Evolutionary conservation across 2,113 vertebrate genomes (phyloP).

Genomic region (Athene noctua): DNA sequence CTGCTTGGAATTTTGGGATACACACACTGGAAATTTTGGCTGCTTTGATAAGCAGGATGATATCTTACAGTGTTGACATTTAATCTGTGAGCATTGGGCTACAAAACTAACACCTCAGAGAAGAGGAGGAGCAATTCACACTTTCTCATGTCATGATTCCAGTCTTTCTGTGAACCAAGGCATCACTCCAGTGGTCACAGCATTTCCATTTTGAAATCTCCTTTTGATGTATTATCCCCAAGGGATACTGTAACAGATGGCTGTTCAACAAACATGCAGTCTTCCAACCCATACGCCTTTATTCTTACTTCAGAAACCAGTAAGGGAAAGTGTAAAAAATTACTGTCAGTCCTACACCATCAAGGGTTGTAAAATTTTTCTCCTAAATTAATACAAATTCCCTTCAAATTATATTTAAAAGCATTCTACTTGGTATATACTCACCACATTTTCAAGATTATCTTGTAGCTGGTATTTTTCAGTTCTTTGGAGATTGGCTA

Average conservation of each 20-base stretch:
- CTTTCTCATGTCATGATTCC: not conserved
- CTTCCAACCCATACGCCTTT: not conserved
- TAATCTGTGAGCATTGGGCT: not conserved
- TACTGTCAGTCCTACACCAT: not conserved
- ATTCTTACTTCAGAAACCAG: not conserved
- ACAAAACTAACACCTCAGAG: not conserved
- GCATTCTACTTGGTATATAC: not conserved
- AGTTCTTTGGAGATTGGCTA: not conserved
- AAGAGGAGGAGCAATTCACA: not conserved
- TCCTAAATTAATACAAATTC: not conserved
- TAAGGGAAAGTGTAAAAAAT: not conserved
- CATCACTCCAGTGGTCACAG: not conserved
- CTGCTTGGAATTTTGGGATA: not conserved
- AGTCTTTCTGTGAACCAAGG: not conserved
- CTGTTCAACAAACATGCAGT: not conserved
- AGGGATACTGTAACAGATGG: conserved; percentile 16
- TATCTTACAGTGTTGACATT: not conserved
- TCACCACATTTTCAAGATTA: not conserved
- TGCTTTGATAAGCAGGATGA: not conserved
- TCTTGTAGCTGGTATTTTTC: not conserved
- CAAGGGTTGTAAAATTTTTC: not conserved
- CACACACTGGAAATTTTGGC: not conserved
- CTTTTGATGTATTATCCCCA: not conserved
- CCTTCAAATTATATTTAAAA: not conserved
- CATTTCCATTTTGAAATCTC: conserved; percentile 19